These are phyloP conservation scores for Cherax destructor DNA, from an alignment of 1,140 invertebrate genomes.

Conservation along the genomic window DNA sequence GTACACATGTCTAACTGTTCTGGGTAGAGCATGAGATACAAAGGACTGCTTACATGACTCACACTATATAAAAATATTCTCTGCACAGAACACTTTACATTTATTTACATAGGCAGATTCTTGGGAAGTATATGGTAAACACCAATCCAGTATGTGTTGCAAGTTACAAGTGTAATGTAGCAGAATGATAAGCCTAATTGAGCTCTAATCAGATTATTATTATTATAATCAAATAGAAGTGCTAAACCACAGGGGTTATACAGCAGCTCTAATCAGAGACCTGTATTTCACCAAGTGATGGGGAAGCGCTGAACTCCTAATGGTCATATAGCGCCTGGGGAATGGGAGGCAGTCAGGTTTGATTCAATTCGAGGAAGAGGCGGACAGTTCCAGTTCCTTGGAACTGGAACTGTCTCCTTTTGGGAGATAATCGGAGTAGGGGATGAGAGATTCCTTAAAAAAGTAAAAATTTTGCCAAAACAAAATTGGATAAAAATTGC, in stretches of 20 bases:
- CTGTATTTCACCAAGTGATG: background rate
- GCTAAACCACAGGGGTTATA: no score
- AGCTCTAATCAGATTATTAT: background rate
- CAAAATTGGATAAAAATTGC: no score
- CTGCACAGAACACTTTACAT: constrained; percentile 1
- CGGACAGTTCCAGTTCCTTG: no score
- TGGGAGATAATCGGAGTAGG: no score
- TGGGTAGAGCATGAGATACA: constrained; percentile 1
- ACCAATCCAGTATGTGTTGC: background rate
- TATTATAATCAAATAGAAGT: no score
- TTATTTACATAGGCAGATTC: background rate
- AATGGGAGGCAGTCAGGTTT: no score
- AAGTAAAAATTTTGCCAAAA: no score
- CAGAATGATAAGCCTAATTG: background rate
- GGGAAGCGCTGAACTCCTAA: no score
- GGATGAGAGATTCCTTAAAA: no score
- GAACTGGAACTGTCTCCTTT: no score
- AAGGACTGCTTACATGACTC: background rate
- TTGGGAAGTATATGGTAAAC: background rate
- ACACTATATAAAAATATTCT: constrained; percentile 6
- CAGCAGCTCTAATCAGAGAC: background rate
- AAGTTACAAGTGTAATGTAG: background rate
- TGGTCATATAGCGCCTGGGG: no score
- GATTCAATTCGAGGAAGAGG: no score
- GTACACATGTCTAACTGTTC: background rate